Conservation (phyloP, 2,797 vertebrate genomes). For the Poliocrania exsul region DNA sequence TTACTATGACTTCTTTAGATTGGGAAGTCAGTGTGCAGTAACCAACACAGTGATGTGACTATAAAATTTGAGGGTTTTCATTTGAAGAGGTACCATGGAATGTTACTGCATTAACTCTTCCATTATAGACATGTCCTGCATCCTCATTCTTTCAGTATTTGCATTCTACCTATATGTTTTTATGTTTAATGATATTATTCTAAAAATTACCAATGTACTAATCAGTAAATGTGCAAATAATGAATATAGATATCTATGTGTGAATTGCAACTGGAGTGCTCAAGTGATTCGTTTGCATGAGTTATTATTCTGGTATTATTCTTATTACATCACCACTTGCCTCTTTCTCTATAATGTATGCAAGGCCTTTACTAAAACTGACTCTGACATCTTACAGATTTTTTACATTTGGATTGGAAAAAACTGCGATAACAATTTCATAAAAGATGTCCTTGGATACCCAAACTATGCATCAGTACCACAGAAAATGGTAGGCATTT, state of each 20-base stretch:
- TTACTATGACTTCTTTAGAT: neutral
- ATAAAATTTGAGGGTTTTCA: neutral
- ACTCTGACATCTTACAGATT: slow-evolving; percentile 75
- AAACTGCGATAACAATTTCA: slow-evolving; percentile 86
- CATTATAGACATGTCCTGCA: neutral
- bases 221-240: neutral
- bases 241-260: neutral
- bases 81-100: neutral
- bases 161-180: neutral
- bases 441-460: slow-evolving; percentile 90
- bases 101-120: neutral
- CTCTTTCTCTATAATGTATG: neutral
- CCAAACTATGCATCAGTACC: slow-evolving; percentile 88
- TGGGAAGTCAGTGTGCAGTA: neutral
- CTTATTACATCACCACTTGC: neutral
- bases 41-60: neutral
- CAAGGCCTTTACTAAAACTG: neutral
- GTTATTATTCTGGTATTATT: neutral
- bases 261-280: neutral
- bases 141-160: neutral
- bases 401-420: slow-evolving; percentile 95
- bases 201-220: neutral
- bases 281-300: neutral
- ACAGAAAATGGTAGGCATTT: slow-evolving; percentile 87
- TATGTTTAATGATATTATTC: neutral